Base-by-base conservation (phyloP, 2,113 vertebrate species). In the Archocentrus centrarchus region DNA sequence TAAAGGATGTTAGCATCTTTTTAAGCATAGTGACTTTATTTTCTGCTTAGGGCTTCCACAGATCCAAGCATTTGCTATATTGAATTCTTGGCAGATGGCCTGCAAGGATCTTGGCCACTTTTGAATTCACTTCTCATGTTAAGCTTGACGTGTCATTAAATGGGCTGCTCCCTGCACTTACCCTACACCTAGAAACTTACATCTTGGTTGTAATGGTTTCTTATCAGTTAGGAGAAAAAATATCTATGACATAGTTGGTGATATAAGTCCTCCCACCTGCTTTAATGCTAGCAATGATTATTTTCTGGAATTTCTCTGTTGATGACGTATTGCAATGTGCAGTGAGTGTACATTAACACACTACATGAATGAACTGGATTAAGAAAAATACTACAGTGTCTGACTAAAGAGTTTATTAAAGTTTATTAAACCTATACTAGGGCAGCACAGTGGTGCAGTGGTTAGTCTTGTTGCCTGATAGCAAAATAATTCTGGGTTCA, bases 51-150 rank as follows among this genome's bases (percentile, higher is more conserved):
- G 83, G 78, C 91, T 92, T 88, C 83, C 87, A 85, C 76, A 22
- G 62, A 85, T 88, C 84, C 80, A 81, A 62, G 89, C 86, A 80
- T 89, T 93, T 90, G 83, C 88, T 84, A 75, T 83, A 90, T 89
- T 92, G 89, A 85, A 87, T 90, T 92, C 81, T 92, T 94, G 94
- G 93, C 94, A 93, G 89, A 92, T 84, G 85, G 90, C 80, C 62
- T 76, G 83, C 57, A 9, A 66, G 86, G 87, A 89, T 94, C 89
- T 86, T 88, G 83, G 85, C 89, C 91, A 89, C 87, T 87, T 80
- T 88, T 91, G 87, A 90, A 82, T 89, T 82, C 47, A 79, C 68
- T 81, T 86, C 79, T 85, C 86, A 81, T 91, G 87, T 85, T 92
- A 85, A 88, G 91, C 86, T 84, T 90, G 86, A 88, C 79, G 64